Conservation (phyloP, 2,888 invertebrate species). For the Limenitis camilla region DNA sequence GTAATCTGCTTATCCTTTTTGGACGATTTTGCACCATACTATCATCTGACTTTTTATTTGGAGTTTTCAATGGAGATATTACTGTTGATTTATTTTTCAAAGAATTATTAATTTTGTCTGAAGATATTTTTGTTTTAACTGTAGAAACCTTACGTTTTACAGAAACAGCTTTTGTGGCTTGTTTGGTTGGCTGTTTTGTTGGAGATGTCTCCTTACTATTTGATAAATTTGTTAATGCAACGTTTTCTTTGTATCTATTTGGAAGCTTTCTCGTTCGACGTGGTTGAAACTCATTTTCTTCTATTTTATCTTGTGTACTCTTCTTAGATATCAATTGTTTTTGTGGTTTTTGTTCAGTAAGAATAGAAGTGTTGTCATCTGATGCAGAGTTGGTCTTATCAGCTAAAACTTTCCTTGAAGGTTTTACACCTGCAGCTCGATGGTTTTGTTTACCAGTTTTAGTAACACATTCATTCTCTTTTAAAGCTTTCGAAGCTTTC, state of each 20-base stretch:
- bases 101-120: constrained; percentile 1
- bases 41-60: constrained; percentile 31
- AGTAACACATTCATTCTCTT: constrained; percentile 44
- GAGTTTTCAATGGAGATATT: constrained; percentile 38
- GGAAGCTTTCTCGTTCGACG: constrained; percentile 48
- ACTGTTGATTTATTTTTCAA: constrained; percentile 6
- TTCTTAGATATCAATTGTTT: constrained; percentile 23
- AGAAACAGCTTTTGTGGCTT: not conserved
- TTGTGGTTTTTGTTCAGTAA: constrained; percentile 25
- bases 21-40: constrained; percentile 44
- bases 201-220: constrained; percentile 29
- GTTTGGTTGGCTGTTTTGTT: not conserved
- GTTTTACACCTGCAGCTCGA: constrained; percentile 31
- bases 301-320: constrained; percentile 11
- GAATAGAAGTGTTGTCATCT: constrained; percentile 47
- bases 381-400: constrained; percentile 65
- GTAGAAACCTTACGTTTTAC: not conserved
- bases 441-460: constrained; percentile 29
- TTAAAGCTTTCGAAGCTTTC: constrained; percentile 41
- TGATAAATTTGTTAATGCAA: constrained; percentile 34
- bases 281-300: constrained; percentile 28
- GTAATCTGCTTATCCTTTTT: constrained; percentile 50
- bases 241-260: constrained; percentile 41
- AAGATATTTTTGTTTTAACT: not conserved
- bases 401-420: constrained; percentile 45